Evolutionary conservation across 2,113 vertebrate species (phyloP), one percentile per base, ranked within the genome.

Genomic region (Calonectris borealis): DNA sequence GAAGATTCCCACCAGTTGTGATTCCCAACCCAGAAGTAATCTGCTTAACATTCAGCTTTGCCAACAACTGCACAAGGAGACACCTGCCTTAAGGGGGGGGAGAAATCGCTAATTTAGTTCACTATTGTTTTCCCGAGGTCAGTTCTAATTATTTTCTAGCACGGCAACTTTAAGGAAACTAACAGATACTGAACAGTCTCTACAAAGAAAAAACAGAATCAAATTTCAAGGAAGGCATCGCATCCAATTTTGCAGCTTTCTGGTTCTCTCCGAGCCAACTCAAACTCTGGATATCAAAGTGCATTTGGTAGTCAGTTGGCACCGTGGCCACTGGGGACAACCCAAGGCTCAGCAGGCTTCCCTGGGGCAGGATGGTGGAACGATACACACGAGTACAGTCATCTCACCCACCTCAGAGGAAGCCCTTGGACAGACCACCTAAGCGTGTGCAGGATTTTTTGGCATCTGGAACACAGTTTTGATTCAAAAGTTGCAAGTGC

Each of bases 321-420:
- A 94, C 36, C 0, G 0, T 10, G 13, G 52, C 9, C 26, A 7
- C 31, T 40, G 4, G 10, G 44, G 44, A 64, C 34, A 77, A 29
- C 6, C 21, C 42, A n/a, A n/a, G 44, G 40, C 36, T 88, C 29
- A 58, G 36, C 22, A 49, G 49, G 26, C 44, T 76, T 40, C 62
- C 20, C 18, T 0, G 2, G 26, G 36, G 32, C 55, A 38, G 48
- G n/a, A 51, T 0, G 2, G 31, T 29, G 72, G 40, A 73, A 66
- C 0, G 2, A 31, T 10, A 55, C 34, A 38, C 1, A 0, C 18
- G 44, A n/a, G 11, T 4, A 32, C 14, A 54, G 29, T 13, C 34
- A 46, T 26, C 66, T 69, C 62, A 9, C 44, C 46, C 48, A 38
- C 42, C 7, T 22, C 36, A 60, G 26, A 52, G 38, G 11, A 64